Base-by-base conservation (phyloP, 2,797 vertebrate species). In the Molothrus aeneus region DNA sequence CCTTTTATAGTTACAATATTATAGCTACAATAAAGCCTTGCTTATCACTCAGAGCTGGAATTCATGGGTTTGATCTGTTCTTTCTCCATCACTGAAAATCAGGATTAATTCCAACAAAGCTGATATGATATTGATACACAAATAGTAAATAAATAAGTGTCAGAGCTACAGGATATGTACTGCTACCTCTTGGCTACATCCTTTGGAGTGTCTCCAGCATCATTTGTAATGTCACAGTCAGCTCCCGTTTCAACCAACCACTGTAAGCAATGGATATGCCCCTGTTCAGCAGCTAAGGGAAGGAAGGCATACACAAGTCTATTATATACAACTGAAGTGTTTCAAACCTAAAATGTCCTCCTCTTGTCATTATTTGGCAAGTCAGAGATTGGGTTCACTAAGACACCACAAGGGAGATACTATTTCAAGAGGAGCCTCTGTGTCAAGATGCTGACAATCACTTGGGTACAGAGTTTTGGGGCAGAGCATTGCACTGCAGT, bases 191-290 rank as follows among this genome's bases (percentile, higher is more conserved):
- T 98, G 71, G 98, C 98, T 87, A 98, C 94, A 53, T 98, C 98
- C 86, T 95, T 97, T 69, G 98, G 97, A 70, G 96, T 98, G 83
- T 98, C 98, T 78, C 98, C 98, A 56, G 97, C 97, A 79, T 98
- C 97, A 64, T 98, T 97, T 43, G 90, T 96, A 91, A 98, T 98
- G 90, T 98, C 96, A 87, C 95, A 96, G 89, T 98, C 94, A 10
- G 98, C 98, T 96, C 98, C 98, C 97, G 97, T 97, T 91, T 98
- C 97, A 81, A 98, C 92, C 83, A 98, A 81, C 98, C 98, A 98
- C 93, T 98, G 98, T 70, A 98, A 94, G 93, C 98, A 98, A 50
- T 97, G 97, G 79, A 98, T 71, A 34, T 98, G 98, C 3, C 98
- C 98, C 90, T 97, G 98, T 60, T 95, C 98, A 77, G 98, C 98